Evolutionary conservation across 1,140 invertebrate genomes (phyloP).

Genomic region (Atta cephalotes): DNA sequence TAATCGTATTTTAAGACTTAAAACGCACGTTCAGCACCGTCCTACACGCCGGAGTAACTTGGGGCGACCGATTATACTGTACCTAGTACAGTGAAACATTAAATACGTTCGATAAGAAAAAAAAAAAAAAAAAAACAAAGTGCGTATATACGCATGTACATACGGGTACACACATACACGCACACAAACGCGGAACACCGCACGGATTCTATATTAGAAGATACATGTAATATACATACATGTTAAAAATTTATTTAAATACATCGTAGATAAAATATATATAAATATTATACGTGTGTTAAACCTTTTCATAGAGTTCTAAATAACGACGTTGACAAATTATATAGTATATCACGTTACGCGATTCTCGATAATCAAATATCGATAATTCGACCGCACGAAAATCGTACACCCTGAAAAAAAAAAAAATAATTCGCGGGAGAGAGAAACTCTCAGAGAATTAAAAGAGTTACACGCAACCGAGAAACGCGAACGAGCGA

Average conservation of each 20-base stretch:
- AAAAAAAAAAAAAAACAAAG: background rate
- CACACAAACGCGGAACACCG: conserved; percentile 43
- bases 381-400: conserved; percentile 59
- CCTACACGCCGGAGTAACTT: conserved; percentile 38
- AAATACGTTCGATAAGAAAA: conserved; percentile 64
- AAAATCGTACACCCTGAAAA: background rate
- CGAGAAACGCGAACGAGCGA: background rate
- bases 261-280: conserved; percentile 6
- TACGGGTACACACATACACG: conserved; percentile 57
- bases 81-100: conserved; percentile 19
- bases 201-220: conserved; percentile 24
- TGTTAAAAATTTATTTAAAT: conserved; percentile 53
- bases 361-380: conserved; percentile 65
- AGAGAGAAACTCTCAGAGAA: background rate
- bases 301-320: conserved; percentile 58
- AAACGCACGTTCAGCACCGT: conserved; percentile 54
- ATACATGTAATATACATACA: conserved; percentile 36
- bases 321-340: conserved; percentile 55
- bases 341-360: conserved; percentile 68
- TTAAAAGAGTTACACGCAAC: conserved; percentile 1
- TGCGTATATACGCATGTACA: conserved; percentile 46
- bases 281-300: conserved; percentile 63
- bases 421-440: background rate
- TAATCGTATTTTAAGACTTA: conserved; percentile 2
- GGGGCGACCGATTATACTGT: background rate